Conservation (phyloP, 2,888 invertebrate species). For the Synanthedon myopaeformis region DNA sequence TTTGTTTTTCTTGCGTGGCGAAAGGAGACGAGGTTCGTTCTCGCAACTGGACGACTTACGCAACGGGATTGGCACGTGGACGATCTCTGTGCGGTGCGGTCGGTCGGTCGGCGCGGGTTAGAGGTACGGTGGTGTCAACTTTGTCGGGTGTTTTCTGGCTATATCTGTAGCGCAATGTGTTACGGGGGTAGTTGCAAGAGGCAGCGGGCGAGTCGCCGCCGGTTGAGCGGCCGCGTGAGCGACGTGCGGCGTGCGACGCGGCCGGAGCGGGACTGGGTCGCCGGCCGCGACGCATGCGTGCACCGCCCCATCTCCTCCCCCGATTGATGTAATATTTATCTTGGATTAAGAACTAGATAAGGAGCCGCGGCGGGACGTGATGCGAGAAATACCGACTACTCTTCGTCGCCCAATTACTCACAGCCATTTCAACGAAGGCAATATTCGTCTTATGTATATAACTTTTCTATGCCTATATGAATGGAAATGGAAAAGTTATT, state of each 20-base stretch:
- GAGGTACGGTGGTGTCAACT: slow-evolving; percentile 11
- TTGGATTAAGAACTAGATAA: slow-evolving; percentile 66
- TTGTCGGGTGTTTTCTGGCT: slow-evolving; percentile 1
- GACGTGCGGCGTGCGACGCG: slow-evolving; percentile 56
- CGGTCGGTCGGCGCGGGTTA: slow-evolving; percentile 8
- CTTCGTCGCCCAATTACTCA: not conserved
- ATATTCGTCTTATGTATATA: not conserved
- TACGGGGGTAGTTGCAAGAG: slow-evolving; percentile 3
- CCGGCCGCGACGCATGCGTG: slow-evolving; percentile 36
- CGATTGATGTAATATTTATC: slow-evolving; percentile 70
- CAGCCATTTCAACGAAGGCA: not conserved
- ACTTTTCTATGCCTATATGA: not conserved
- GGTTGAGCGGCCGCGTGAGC: slow-evolving; percentile 42
- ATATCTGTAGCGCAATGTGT: slow-evolving; percentile 5
- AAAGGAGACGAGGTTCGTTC: slow-evolving; percentile 52
- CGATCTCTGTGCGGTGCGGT: slow-evolving; percentile 9
- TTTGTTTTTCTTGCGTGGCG: slow-evolving; percentile 50
- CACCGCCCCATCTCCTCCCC: slow-evolving; percentile 34
- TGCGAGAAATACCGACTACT: not conserved
- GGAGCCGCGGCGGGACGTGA: slow-evolving; percentile 25
- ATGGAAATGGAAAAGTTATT: not conserved
- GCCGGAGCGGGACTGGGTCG: slow-evolving; percentile 63
- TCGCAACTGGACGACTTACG: slow-evolving; percentile 50
- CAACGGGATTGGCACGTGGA: slow-evolving; percentile 50
- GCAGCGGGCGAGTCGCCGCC: slow-evolving; percentile 55